Evolutionary conservation across 2,797 vertebrate genomes (phyloP), one percentile per base, ranked within the genome.

Genomic region (Poeciliopsis presidionis): DNA sequence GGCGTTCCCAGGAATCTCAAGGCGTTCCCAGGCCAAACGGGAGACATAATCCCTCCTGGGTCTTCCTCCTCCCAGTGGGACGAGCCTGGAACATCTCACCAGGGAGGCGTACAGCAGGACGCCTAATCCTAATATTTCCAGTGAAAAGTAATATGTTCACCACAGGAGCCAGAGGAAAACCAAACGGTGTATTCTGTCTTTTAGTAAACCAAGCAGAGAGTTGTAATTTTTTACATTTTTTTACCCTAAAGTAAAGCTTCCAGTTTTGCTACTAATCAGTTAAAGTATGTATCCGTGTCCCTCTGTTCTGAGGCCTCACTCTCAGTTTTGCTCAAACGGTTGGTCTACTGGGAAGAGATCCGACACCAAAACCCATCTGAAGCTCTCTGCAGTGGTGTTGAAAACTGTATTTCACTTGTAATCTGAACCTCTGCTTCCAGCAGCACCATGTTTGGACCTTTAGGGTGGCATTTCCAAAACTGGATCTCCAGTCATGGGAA

Each of bases 401-500:
- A 51, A 53, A 53, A 69, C 7, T 28, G n/a, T 33, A 7, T 51
- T 76, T 76, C 22, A n/a, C 14, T 69, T 76, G 63, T 76, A 69
- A 76, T 12, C 41, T 33, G 49, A 69, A 2, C 25, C 47, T 47
- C 18, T 18, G 61, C 28, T 67, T 67, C 41, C 57, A 57, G 33
- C 75, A 43, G n/a, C 25, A 59, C 39, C 55, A 16, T 53, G 53
- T 57, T 53, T 45, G 6, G 9, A 49, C 16, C 30, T 70, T 46
- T 33, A 71, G 43, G 28, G 49, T 53, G 13, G 41, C 41, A 20
- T 45, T 16, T 2, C 12, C 53, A 39, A 70, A 30, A 67, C 46
- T 28, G 25, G 13, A 43, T 14, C 30, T 69, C 16, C 1, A 2
- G n/a, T 70, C 7, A 46, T 7, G 43, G 65, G 36, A 43, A 69